These are phyloP conservation scores for Enteromius unitaeniatus DNA, from an alignment of 2,797 vertebrate genomes.

Conservation along the genomic window DNA sequence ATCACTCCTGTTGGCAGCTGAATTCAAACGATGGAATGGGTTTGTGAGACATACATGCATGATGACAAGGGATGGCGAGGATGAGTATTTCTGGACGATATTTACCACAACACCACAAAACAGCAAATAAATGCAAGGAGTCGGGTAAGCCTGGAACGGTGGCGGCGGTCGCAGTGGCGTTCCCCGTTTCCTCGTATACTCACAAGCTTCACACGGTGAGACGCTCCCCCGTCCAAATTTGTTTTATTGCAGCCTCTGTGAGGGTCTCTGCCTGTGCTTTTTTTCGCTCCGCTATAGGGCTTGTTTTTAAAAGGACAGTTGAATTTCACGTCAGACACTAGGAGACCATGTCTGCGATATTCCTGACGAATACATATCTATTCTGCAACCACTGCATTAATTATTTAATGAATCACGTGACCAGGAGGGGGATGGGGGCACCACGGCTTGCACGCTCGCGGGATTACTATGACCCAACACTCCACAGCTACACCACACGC, in stretches of 20 bases:
- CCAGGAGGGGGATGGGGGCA: slow-evolving; percentile 83
- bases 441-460: slow-evolving; percentile 82
- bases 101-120: slow-evolving; percentile 94
- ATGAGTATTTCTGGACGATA: slow-evolving; percentile 88
- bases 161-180: slow-evolving; percentile 71
- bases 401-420: slow-evolving; percentile 99
- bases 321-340: slow-evolving; percentile 95
- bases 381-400: slow-evolving; percentile 98
- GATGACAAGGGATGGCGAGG: slow-evolving; percentile 74
- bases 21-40: slow-evolving; percentile 86
- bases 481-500: slow-evolving; percentile 65
- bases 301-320: slow-evolving; percentile 95
- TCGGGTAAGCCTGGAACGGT: slow-evolving; percentile 77
- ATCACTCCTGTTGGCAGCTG: slow-evolving; percentile 74
- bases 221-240: slow-evolving; percentile 91
- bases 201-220: slow-evolving; percentile 96
- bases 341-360: slow-evolving; percentile 90
- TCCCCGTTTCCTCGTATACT: slow-evolving; percentile 88
- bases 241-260: slow-evolving; percentile 92
- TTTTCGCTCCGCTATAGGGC: slow-evolving; percentile 84
- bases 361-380: slow-evolving; percentile 97
- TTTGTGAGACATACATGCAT: slow-evolving; percentile 75
- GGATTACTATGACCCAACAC: slow-evolving; percentile 89
- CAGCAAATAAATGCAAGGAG: slow-evolving; percentile 92
- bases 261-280: slow-evolving; percentile 71